A percentile compares a stretch with the other conserved stretches of the same genome.
phyloP scores from a whole-genome alignment of 2,113 vertebrate species.

The Australoheros scitulus region DNA sequence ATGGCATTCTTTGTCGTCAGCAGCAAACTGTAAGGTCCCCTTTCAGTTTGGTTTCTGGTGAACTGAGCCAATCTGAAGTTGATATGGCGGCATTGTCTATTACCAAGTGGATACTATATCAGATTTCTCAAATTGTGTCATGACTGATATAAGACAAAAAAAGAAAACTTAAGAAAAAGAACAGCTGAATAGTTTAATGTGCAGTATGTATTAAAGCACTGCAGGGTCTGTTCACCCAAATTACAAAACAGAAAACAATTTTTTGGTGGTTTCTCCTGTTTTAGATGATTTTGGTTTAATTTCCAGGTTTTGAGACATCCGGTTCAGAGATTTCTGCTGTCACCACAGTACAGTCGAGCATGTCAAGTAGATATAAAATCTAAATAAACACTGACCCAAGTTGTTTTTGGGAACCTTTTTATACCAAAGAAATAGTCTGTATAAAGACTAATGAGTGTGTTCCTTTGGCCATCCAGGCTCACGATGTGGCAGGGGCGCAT shows the following conservation, averaged over 20 bases:
- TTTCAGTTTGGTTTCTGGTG: conserved; percentile 22
- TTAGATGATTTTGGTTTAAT: neutral
- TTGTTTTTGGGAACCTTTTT: neutral
- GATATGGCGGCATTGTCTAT: neutral
- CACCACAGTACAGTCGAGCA: neutral
- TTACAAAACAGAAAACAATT: neutral
- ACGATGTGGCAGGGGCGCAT: neutral
- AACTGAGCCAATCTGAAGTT: conserved; percentile 21
- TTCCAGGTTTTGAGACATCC: neutral
- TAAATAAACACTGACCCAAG: neutral
- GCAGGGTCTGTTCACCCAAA: neutral
- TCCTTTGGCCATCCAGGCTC: neutral
- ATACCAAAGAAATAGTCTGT: neutral
- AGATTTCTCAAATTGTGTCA: neutral
- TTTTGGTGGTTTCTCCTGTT: neutral
- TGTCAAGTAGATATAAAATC: neutral
- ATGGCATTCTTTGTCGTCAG: conserved; percentile 29
- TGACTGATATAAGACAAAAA: neutral
- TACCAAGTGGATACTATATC: neutral
- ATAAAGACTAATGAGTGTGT: neutral
- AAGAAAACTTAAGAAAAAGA: neutral
- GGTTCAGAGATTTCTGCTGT: conserved; percentile 10
- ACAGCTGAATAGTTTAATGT: neutral
- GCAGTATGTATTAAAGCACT: neutral
- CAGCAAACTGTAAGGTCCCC: conserved; percentile 14